Conservation (phyloP, 1,140 invertebrate species). For the Parasteatoda tepidariorum region DNA sequence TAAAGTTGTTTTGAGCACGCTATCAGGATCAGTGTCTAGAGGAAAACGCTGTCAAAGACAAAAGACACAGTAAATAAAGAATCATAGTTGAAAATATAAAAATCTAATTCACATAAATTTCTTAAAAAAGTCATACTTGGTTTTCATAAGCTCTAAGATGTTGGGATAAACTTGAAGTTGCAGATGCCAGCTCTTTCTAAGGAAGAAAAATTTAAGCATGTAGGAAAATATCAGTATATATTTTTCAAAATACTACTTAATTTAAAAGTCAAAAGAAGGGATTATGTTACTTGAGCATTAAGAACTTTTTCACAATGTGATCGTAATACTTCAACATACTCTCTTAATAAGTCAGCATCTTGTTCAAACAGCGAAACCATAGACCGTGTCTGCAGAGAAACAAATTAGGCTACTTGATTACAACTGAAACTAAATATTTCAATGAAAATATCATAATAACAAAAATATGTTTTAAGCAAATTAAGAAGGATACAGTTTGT, state of each 20-base stretch:
- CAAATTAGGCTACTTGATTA: neutral
- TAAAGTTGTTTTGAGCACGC: slow-evolving; percentile 69
- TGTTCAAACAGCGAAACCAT: slow-evolving; percentile 70
- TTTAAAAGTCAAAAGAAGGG: too few species aligned
- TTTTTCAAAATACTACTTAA: neutral
- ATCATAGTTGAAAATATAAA: neutral
- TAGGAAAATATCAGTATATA: neutral
- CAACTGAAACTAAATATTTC: too few species aligned
- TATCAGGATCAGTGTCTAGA: slow-evolving; percentile 68
- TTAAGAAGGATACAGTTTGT: too few species aligned
- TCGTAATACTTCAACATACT: slow-evolving; percentile 68
- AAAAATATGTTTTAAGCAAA: too few species aligned
- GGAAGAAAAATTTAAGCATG: slow-evolving; percentile 51
- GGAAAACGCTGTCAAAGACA: slow-evolving; percentile 67
- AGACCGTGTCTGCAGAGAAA: slow-evolving; percentile 67
- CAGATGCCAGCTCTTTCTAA: slow-evolving; percentile 70
- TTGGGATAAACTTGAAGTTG: slow-evolving; percentile 68
- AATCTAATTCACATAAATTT: neutral
- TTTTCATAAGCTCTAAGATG: slow-evolving; percentile 70
- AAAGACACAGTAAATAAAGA: neutral
- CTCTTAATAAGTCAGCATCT: slow-evolving; percentile 68
- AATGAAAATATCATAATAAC: too few species aligned
- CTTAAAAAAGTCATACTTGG: slow-evolving; percentile 65
- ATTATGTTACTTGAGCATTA: slow-evolving; percentile 70
- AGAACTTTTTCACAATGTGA: slow-evolving; percentile 69